These are phyloP conservation scores for Andrena minutula DNA, from an alignment of 2,888 invertebrate genomes.

Conservation along the genomic window DNA sequence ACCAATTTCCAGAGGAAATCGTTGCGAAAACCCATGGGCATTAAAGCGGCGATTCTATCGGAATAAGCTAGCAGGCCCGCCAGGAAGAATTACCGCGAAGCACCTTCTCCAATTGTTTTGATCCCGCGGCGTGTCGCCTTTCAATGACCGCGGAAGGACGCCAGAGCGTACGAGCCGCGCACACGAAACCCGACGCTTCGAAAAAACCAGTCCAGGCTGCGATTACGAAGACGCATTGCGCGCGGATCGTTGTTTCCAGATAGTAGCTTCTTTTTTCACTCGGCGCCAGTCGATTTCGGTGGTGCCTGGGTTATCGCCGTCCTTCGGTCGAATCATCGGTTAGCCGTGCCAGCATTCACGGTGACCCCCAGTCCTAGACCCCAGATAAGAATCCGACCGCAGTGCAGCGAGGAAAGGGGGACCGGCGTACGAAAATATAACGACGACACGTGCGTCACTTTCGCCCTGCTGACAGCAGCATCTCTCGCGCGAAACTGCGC, in stretches of 20 bases:
- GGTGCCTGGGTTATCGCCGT: neutral
- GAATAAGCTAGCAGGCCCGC: too few relatives aligned
- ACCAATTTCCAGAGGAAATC: conserved; percentile 18
- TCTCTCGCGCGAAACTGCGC: conserved; percentile 32
- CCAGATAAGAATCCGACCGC: conserved; percentile 8
- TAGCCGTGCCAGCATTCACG: neutral
- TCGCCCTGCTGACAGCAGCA: conserved; percentile 33
- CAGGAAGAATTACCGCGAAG: too few relatives aligned
- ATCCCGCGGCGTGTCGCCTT: too few relatives aligned
- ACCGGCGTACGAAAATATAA: conserved; percentile 16
- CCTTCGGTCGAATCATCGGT: neutral
- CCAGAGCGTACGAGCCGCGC: neutral
- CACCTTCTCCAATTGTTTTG: too few relatives aligned
- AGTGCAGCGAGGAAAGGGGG: neutral
- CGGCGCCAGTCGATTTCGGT: neutral
- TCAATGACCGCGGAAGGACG: neutral
- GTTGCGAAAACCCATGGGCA: neutral
- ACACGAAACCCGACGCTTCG: neutral
- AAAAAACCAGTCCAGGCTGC: neutral
- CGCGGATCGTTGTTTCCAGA: neutral
- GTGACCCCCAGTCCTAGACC: neutral
- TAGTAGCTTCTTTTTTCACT: neutral
- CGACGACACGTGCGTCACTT: conserved; percentile 31
- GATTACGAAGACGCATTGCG: neutral
- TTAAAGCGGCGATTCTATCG: too few relatives aligned